These are phyloP conservation scores for Lochmaea capreae DNA, from an alignment of 2,888 invertebrate species.

Conservation along the genomic window DNA sequence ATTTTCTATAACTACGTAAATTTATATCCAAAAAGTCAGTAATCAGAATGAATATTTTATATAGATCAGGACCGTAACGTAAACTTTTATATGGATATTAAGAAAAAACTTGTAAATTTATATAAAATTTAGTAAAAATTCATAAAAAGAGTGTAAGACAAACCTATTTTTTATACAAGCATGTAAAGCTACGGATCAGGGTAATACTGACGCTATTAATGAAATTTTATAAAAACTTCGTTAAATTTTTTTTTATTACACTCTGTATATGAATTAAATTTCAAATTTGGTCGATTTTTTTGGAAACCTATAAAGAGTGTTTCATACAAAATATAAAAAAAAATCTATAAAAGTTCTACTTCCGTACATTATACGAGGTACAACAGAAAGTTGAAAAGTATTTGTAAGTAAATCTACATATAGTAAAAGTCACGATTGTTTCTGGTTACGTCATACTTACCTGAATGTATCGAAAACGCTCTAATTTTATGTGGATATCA, in stretches of 20 bases:
- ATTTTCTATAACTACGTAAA: too few relatives aligned
- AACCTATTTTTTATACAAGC: background rate
- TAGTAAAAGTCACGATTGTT: too few relatives aligned
- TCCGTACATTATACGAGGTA: background rate
- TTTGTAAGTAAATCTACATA: too few relatives aligned
- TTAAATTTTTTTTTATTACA: background rate
- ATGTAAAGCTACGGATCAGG: background rate
- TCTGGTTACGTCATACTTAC: too few relatives aligned
- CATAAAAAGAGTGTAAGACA: conserved; percentile 1
- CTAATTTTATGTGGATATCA: too few relatives aligned
- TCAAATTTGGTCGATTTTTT: conserved; percentile 6
- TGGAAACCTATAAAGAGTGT: background rate
- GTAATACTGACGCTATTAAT: background rate
- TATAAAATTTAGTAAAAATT: background rate
- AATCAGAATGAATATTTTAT: too few relatives aligned
- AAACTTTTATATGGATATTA: too few relatives aligned
- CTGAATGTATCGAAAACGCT: too few relatives aligned
- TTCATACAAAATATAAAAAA: background rate
- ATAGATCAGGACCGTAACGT: too few relatives aligned
- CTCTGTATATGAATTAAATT: background rate
- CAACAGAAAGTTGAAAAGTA: background rate
- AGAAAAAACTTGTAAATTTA: background rate
- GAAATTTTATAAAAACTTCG: conserved; percentile 2
- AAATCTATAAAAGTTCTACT: background rate
- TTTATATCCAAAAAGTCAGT: too few relatives aligned